Conservation (phyloP, 2,888 invertebrate species). For the Ceratothoa steindachneri region DNA sequence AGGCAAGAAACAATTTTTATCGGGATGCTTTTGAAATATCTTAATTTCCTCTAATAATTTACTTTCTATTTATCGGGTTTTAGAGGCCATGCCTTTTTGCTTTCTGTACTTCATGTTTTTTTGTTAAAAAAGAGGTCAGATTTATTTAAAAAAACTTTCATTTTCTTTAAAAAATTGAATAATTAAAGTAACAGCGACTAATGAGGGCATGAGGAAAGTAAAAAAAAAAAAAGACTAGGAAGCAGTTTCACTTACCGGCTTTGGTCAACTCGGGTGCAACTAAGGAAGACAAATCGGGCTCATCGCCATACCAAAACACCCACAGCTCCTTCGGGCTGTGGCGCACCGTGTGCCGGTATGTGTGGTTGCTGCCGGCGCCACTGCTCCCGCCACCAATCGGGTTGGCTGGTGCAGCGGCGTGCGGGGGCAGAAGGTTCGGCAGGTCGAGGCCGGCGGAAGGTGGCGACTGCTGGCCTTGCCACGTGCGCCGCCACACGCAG, state of each 20-base stretch:
- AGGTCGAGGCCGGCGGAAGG: constrained; percentile 29
- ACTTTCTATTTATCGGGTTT: too few species aligned
- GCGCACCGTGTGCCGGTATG: constrained; percentile 52
- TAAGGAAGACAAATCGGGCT: constrained; percentile 63
- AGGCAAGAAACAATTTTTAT: too few species aligned
- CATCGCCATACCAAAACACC: constrained; percentile 99
- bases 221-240: too few species aligned
- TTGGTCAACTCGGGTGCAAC: constrained; percentile 43
- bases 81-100: too few species aligned
- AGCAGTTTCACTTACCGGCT: constrained; percentile 31
- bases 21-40: too few species aligned
- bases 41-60: too few species aligned
- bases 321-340: constrained; percentile 78
- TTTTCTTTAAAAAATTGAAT: too few species aligned
- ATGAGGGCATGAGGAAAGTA: too few species aligned
- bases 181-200: too few species aligned
- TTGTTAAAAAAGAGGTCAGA: too few species aligned
- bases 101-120: too few species aligned
- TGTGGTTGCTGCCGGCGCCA: constrained; percentile 32
- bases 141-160: too few species aligned
- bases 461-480: constrained; percentile 37
- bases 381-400: constrained; percentile 1
- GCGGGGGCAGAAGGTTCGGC: constrained; percentile 53
- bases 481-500: constrained; percentile 94
- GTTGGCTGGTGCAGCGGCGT: constrained; percentile 31